phyloP scores from a whole-genome alignment of 30 jellyfish, hydroid and myxozoan species.

The Pelagia noctiluca region DNA sequence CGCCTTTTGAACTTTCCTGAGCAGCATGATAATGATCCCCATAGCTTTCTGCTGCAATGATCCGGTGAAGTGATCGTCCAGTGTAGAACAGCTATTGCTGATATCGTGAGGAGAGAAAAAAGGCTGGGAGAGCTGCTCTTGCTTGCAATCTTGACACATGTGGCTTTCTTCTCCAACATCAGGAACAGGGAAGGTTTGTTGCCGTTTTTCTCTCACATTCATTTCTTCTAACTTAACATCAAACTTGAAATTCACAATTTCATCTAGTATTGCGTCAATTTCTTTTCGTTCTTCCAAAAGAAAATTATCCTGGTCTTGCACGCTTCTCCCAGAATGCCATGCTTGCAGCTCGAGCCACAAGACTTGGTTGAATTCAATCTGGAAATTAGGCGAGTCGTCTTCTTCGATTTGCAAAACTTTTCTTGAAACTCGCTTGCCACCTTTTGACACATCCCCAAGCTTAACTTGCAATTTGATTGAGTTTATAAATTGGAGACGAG shows the following conservation, averaged over 20 bases:
- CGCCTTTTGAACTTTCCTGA: conserved; percentile 66
- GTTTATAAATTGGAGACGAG: conserved; percentile 42
- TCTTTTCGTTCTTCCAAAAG: conserved; percentile 67
- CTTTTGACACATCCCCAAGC: conserved; percentile 57
- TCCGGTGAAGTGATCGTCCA: conserved; percentile 55
- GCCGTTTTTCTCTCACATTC: background rate
- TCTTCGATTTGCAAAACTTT: background rate
- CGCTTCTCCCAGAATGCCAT: conserved; percentile 67
- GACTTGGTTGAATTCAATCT: conserved; percentile 74
- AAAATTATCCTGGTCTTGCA: conserved; percentile 73
- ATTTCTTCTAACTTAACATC: conserved; percentile 18
- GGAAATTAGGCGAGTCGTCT: conserved; percentile 31
- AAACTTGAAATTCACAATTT: conserved; percentile 62
- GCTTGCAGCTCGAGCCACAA: conserved; percentile 94
- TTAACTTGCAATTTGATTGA: conserved; percentile 42
- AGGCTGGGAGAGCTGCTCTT: background rate
- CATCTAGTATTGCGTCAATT: conserved; percentile 61
- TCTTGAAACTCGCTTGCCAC: conserved; percentile 35
- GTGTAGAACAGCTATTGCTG: conserved; percentile 24
- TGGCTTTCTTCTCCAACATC: no score
- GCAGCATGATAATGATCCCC: conserved; percentile 57
- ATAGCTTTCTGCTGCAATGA: conserved; percentile 70
- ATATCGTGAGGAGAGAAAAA: conserved; percentile 66
- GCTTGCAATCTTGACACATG: no score
- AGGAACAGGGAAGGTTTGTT: background rate